phyloP scores from a whole-genome alignment of 2,888 invertebrate species.

The Trachelus stipa region DNA sequence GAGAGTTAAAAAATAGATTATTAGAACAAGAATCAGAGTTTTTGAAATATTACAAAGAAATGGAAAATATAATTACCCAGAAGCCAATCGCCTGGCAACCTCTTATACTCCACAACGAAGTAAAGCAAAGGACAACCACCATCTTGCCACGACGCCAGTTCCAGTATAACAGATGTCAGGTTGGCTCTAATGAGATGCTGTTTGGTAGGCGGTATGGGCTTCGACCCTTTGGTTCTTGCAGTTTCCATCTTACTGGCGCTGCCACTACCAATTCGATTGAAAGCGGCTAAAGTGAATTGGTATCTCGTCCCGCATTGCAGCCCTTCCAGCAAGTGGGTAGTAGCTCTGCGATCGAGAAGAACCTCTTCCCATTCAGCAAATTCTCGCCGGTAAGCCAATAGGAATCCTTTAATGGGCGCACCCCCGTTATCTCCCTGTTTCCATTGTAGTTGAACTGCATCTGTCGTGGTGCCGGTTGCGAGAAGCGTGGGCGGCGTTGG shows the following conservation, averaged over 20 bases:
- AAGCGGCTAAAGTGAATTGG: slow-evolving; percentile 64
- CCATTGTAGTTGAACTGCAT: slow-evolving; percentile 71
- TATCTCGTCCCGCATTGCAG: slow-evolving; percentile 64
- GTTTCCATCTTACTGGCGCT: slow-evolving; percentile 63
- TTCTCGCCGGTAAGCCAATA: slow-evolving; percentile 69
- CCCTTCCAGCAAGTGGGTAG: slow-evolving; percentile 60
- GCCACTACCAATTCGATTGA: slow-evolving; percentile 66
- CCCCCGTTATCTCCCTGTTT: slow-evolving; percentile 70
- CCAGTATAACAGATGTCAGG: slow-evolving; percentile 63
- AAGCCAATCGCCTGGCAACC: slow-evolving; percentile 59
- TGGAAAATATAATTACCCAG: slow-evolving; percentile 46
- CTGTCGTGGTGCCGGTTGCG: slow-evolving; percentile 68
- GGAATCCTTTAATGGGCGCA: slow-evolving; percentile 69
- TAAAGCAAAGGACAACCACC: slow-evolving; percentile 65
- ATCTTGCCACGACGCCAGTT: slow-evolving; percentile 65
- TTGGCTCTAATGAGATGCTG: slow-evolving; percentile 61
- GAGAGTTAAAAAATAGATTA: not conserved
- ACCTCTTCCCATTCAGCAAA: slow-evolving; percentile 71
- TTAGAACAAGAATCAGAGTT: not conserved
- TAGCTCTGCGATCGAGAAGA: slow-evolving; percentile 67
- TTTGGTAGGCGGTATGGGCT: slow-evolving; percentile 60
- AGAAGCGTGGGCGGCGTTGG: slow-evolving; percentile 70
- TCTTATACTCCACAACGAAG: slow-evolving; percentile 64
- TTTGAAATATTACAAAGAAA: not conserved
- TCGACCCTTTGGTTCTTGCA: slow-evolving; percentile 64